Evolutionary conservation across 2,113 vertebrate species (phyloP), one percentile per base, ranked within the genome.

Genomic region (Myotis lucifugus): DNA sequence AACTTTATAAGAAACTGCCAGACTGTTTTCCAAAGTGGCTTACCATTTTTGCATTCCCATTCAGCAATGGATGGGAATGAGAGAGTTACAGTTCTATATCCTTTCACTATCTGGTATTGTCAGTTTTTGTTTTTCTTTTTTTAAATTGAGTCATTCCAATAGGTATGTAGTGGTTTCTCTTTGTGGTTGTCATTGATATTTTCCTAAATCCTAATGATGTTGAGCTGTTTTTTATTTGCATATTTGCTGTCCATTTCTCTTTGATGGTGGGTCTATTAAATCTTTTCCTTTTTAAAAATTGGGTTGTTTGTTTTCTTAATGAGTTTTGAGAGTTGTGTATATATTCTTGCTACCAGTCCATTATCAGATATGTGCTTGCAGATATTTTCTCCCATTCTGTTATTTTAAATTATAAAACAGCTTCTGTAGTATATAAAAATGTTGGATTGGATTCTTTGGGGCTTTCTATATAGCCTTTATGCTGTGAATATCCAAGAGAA

Each of bases 241-340:
- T 78, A 64, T 78, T 74, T 93, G 15, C 54, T 27, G 46, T 85
- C 25, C 2, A 5, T 79, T 77, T 25, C 14, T 97, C 42, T 95
- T 95, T 88, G 66, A 52, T 66, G 90, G 40, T 73, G n/a, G 12
- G 27, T 94, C 29, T 87, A 17, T 95, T 93, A 95, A 73, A 86
- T 66, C 27, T 89, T 77, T 67, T 72, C 59, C 52, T 42, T 17
- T 46, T 66, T 82, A 17, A 59, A 86, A 87, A 40, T 77, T 40
- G 17, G 18, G 21, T 64, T 86, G 19, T 61, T 94, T 67, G 34
- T 82, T 93, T 90, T n/a, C 72, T 70, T 81, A 40, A 18, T 79
- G 48, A 84, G 27, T 70, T 93, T 88, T 48, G 76, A n/a, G 50
- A 83, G 25, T 78, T 94, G 32, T 88, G 50, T 66, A 12, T 90